phyloP scores from a whole-genome alignment of 2,113 vertebrate species.

The Gymnogyps californianus region DNA sequence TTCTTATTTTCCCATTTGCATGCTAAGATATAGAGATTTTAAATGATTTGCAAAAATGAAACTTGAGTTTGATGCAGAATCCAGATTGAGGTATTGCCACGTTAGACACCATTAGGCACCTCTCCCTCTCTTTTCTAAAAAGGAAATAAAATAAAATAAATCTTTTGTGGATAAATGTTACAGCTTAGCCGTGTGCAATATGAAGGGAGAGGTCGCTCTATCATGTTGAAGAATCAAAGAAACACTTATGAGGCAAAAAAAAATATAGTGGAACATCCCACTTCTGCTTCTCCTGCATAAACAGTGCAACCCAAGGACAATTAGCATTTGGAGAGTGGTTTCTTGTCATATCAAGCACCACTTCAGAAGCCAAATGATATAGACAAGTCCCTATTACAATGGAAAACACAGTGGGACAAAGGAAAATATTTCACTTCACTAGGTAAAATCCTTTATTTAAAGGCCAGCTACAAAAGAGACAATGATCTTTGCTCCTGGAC shows the following conservation, averaged over 20 bases:
- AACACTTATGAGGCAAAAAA: not conserved
- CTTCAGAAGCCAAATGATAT: not conserved
- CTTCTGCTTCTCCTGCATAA: not conserved
- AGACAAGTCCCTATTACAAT: constrained; percentile 8
- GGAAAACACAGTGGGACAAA: constrained; percentile 20
- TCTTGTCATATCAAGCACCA: constrained; percentile 2
- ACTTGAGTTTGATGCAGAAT: not conserved
- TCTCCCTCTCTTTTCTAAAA: not conserved
- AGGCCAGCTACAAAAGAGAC: constrained; percentile 2
- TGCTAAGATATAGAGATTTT: not conserved
- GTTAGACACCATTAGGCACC: not conserved
- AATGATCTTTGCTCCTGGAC: constrained; percentile 51
- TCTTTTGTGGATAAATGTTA: not conserved
- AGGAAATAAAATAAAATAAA: not conserved
- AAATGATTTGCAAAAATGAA: not conserved
- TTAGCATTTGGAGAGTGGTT: not conserved
- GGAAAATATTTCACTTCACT: not conserved
- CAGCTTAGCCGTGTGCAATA: not conserved
- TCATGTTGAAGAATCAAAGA: not conserved
- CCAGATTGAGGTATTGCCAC: not conserved
- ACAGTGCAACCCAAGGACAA: not conserved
- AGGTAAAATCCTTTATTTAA: constrained; percentile 22
- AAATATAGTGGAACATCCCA: not conserved
- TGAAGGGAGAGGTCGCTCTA: not conserved
- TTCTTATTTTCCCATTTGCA: not conserved